Conservation (phyloP, 2,888 invertebrate genomes). For the Pantelozetes paolii region DNA sequence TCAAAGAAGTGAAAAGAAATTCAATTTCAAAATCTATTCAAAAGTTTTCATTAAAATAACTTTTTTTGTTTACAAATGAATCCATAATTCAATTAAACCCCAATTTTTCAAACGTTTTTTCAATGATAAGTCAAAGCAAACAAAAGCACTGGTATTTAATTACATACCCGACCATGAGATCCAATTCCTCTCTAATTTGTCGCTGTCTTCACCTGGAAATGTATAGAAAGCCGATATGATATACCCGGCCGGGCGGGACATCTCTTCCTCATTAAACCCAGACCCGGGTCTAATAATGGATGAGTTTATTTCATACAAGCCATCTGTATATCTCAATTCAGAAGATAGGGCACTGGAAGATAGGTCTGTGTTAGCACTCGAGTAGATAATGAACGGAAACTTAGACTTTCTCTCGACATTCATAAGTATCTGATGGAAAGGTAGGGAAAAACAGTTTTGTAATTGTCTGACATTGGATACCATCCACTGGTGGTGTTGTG, state of each 20-base stretch:
- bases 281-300: conserved; percentile 40
- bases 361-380: conserved; percentile 10
- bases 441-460: conserved; percentile 32
- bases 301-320: conserved; percentile 40
- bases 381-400: conserved; percentile 43
- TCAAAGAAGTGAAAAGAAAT: too few relatives aligned
- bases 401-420: conserved; percentile 43
- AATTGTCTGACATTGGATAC: conserved; percentile 33
- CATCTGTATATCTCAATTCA: conserved; percentile 42
- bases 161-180: conserved; percentile 72
- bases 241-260: conserved; percentile 69
- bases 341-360: conserved; percentile 30
- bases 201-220: conserved; percentile 72
- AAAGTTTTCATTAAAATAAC: too few relatives aligned
- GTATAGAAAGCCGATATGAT: conserved; percentile 75
- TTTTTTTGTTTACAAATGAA: too few relatives aligned
- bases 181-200: conserved; percentile 89
- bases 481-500: conserved; percentile 41
- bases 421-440: conserved; percentile 40
- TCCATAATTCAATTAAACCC: too few relatives aligned
- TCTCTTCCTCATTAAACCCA: conserved; percentile 62
- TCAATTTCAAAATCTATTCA: too few relatives aligned
- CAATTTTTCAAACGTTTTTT: too few relatives aligned
- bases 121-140: too few relatives aligned
- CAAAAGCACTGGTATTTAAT: too few relatives aligned